These are phyloP conservation scores for Carollia perspicillata DNA, from an alignment of 2,113 vertebrate genomes.

Conservation along the genomic window DNA sequence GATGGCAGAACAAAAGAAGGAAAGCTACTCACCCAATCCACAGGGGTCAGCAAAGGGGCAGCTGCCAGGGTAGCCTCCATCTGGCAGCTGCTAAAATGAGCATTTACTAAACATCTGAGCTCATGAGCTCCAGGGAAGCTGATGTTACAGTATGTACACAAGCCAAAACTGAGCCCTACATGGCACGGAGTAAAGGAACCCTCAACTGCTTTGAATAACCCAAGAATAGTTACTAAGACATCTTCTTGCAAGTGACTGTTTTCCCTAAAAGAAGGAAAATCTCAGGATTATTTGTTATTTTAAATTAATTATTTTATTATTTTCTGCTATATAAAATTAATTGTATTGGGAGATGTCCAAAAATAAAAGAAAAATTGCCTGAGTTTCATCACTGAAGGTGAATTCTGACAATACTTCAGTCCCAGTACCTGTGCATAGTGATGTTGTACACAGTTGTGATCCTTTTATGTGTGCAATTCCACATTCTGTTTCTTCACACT, in stretches of 20 bases:
- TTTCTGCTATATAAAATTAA: not conserved
- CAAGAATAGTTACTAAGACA: not conserved
- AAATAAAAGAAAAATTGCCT: not conserved
- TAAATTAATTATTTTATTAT: not conserved
- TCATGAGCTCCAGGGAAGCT: not conserved
- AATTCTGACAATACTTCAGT: not conserved
- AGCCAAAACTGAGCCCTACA: not conserved
- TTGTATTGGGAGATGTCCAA: not conserved
- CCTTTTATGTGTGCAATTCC: not conserved
- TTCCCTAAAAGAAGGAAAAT: not conserved
- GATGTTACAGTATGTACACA: rapidly evolving
- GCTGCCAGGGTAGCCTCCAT: not conserved
- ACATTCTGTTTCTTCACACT: not conserved
- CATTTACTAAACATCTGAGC: not conserved
- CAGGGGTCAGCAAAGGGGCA: not conserved
- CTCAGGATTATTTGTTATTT: not conserved
- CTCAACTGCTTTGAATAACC: rapidly evolving
- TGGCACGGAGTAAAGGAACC: not conserved
- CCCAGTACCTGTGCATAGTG: not conserved
- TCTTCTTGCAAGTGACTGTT: not conserved
- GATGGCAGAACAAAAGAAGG: not conserved
- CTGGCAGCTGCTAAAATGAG: not conserved
- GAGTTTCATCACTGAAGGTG: not conserved
- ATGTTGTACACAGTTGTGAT: not conserved
- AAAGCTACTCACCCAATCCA: not conserved